These are phyloP conservation scores for Mercenaria mercenaria DNA, from an alignment of 1,140 invertebrate species.

Conservation along the genomic window DNA sequence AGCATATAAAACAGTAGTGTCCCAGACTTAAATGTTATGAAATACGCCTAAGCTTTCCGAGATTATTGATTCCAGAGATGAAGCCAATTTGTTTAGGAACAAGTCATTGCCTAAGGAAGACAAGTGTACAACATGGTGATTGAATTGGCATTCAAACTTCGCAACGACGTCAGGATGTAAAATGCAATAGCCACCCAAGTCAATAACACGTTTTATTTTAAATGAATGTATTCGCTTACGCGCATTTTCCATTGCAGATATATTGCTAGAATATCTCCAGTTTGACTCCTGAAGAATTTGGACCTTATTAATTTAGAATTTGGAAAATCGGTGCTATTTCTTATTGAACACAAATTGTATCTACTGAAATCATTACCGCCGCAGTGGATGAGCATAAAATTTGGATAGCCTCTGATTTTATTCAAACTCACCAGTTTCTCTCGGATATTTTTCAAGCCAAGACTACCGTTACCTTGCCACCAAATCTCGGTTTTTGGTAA, in stretches of 20 bases:
- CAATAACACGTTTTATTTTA: not conserved
- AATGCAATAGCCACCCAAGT: not conserved
- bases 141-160: not conserved
- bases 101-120: not conserved
- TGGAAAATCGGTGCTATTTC: not conserved
- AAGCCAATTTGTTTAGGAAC: not conserved
- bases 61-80: not conserved
- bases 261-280: not conserved
- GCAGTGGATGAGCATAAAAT: not conserved
- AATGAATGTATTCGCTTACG: not conserved
- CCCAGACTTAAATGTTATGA: not conserved
- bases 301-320: not conserved
- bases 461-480: not conserved
- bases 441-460: no score
- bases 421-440: not conserved
- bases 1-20: not conserved
- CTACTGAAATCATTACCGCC: constrained; percentile 4
- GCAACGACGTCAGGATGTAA: not conserved
- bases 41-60: not conserved
- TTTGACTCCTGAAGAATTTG: not conserved
- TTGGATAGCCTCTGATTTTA: not conserved
- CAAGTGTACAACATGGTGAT: not conserved
- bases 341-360: not conserved
- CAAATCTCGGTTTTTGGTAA: not conserved
- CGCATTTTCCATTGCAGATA: not conserved